A percentile compares a stretch with the other conserved stretches of the same genome.
Evolutionary conservation across 1,140 invertebrate species (phyloP).

Genomic region (Drosophila suzukii): DNA sequence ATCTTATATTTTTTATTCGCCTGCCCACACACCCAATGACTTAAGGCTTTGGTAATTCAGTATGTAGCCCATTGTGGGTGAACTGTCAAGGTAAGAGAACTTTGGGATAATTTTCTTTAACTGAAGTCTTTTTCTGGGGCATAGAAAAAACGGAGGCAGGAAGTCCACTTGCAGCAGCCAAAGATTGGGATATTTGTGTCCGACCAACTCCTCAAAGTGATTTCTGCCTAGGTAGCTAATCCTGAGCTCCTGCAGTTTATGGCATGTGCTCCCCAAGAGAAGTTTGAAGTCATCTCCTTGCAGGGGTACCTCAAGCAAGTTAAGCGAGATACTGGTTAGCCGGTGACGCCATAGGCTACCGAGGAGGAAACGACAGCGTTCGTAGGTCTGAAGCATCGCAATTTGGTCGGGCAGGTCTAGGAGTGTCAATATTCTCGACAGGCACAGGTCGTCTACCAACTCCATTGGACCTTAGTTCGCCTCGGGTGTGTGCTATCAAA

Average conservation of each 20-base stretch:
- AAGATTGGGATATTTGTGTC: conserved; percentile 50
- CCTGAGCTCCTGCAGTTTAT: conserved; percentile 13
- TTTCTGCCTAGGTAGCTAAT: conserved; percentile 45
- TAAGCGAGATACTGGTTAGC: conserved; percentile 46
- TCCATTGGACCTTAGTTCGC: conserved; percentile 42
- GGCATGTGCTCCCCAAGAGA: conserved; percentile 19
- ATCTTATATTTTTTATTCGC: conserved; percentile 4
- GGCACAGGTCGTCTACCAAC: conserved; percentile 61
- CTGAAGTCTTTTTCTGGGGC: conserved; percentile 22
- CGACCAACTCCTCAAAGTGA: conserved; percentile 46
- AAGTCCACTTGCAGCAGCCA: conserved; percentile 55
- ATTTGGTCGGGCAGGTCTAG: conserved; percentile 55
- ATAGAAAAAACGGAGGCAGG: conserved; percentile 59
- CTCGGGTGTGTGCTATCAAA: conserved; percentile 27
- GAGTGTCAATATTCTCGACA: conserved; percentile 46
- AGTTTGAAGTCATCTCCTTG: conserved; percentile 36
- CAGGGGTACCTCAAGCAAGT: conserved; percentile 52
- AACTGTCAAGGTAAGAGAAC: background rate
- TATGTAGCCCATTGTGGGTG: background rate
- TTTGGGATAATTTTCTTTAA: conserved; percentile 29
- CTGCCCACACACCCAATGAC: conserved; percentile 12
- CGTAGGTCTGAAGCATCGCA: conserved; percentile 52
- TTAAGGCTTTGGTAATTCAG: background rate
- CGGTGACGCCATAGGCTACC: conserved; percentile 54
- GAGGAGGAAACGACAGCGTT: conserved; percentile 50